A percentile compares a stretch with the other conserved stretches of the same genome.
Conservation (phyloP, 2,797 vertebrate genomes). For the Lophius americanus region DNA sequence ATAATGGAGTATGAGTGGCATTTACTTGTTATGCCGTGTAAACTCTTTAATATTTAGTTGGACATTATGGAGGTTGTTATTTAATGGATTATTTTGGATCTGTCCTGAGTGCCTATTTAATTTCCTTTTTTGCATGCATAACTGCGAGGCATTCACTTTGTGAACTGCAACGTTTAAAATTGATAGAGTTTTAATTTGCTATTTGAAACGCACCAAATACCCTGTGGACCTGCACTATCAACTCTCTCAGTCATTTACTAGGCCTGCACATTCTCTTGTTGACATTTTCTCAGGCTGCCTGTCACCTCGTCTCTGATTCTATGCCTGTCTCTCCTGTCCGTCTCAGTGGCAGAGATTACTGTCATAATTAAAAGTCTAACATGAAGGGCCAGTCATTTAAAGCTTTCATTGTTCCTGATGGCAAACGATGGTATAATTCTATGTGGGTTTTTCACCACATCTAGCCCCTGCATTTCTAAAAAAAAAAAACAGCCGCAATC, state of each 20-base stretch:
- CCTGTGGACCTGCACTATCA: neutral
- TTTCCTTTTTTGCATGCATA: slow-evolving; percentile 12
- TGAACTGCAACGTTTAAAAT: slow-evolving; percentile 2
- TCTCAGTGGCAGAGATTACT: slow-evolving; percentile 30
- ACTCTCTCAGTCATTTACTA: slow-evolving; percentile 4
- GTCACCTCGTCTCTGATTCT: slow-evolving; percentile 17
- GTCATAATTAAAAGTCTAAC: slow-evolving; percentile 36
- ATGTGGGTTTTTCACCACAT: no score
- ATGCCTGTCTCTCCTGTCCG: neutral
- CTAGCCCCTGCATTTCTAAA: no score
- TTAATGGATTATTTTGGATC: slow-evolving; percentile 9
- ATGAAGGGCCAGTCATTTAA: slow-evolving; percentile 20
- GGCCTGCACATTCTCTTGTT: slow-evolving; percentile 2
- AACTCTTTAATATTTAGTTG: neutral
- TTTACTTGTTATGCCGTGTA: neutral
- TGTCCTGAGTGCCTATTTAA: neutral
- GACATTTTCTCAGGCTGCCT: slow-evolving; percentile 20
- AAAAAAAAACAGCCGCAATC: no score
- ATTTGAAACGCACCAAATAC: slow-evolving; percentile 20
- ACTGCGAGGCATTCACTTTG: slow-evolving; percentile 14
- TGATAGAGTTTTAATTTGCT: slow-evolving; percentile 27
- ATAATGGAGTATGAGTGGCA: neutral
- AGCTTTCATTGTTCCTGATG: neutral
- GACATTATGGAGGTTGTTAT: neutral
- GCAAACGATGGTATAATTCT: neutral